Percentiles rank a stretch among this genome's conserved stretches.
Conservation (phyloP, 92 coral and sea anemone genomes). For the Epizoanthus rinbou region DNA sequence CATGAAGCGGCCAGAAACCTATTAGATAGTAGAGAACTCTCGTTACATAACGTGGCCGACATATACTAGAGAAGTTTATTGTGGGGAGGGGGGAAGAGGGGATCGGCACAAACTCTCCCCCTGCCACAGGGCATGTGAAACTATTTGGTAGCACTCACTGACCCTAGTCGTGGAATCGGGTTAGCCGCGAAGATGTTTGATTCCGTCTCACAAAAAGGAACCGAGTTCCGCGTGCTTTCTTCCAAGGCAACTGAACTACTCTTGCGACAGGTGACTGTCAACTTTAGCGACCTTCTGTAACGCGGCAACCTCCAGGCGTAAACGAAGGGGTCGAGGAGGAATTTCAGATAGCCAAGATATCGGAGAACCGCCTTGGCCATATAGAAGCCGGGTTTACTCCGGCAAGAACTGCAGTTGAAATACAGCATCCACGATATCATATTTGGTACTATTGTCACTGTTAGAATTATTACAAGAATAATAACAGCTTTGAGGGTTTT, state of each 20-base stretch:
- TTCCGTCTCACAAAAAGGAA: conserved; percentile 8
- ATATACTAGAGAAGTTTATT: too few species aligned
- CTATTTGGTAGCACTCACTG: too few species aligned
- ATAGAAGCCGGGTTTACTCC: conserved; percentile 6
- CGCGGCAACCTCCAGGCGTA: conserved; percentile 66
- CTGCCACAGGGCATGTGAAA: too few species aligned
- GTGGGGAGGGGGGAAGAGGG: too few species aligned
- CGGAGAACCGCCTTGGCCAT: conserved; percentile 38
- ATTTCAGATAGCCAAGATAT: conserved; percentile 56
- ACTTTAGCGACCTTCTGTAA: conserved; percentile 58
- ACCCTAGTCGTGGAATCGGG: neutral
- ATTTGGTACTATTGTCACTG: conserved; percentile 62
- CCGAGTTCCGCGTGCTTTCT: conserved; percentile 14
- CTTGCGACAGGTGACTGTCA: conserved; percentile 32
- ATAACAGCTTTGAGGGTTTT: conserved; percentile 42
- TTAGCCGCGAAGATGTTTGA: conserved; percentile 21
- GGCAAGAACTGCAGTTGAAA: conserved; percentile 46
- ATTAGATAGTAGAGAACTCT: too few species aligned
- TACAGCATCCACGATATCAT: conserved; percentile 43
- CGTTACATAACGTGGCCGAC: too few species aligned
- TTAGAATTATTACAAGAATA: conserved; percentile 49
- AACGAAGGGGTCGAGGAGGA: conserved; percentile 62
- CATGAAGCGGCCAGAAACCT: too few species aligned
- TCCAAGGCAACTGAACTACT: neutral
- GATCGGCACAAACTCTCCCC: too few species aligned